phyloP scores from a whole-genome alignment of 1,140 invertebrate genomes.

The Leptopilina clavipes region DNA sequence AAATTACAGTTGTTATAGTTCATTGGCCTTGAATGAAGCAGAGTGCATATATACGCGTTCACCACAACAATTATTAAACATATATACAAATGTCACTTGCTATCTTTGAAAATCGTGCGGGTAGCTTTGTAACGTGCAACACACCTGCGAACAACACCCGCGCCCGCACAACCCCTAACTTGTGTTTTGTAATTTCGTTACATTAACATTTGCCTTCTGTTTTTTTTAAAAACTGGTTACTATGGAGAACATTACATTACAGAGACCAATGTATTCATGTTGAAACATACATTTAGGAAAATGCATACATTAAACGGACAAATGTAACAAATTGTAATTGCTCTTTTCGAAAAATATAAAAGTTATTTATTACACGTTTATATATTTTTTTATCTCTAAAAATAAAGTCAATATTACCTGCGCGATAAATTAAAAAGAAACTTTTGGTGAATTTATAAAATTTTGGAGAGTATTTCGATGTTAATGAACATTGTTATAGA shows the following conservation, averaged over 20 bases:
- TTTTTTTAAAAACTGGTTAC: constrained; percentile 58
- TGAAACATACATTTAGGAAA: no score
- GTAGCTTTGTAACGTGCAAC: constrained; percentile 60
- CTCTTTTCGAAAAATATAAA: no score
- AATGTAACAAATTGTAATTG: no score
- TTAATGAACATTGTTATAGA: neutral
- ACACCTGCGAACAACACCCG: constrained; percentile 69
- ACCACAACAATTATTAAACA: constrained; percentile 51
- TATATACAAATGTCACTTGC: constrained; percentile 68
- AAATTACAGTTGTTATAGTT: neutral
- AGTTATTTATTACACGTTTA: no score
- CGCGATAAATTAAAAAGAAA: neutral
- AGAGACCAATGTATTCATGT: neutral
- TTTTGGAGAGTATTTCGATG: neutral
- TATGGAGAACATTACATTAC: constrained; percentile 51
- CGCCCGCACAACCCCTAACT: constrained; percentile 44
- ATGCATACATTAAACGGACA: no score
- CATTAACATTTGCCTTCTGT: constrained; percentile 39
- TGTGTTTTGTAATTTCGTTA: constrained; percentile 34
- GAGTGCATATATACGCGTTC: neutral
- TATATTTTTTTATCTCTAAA: neutral
- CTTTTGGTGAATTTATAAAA: neutral
- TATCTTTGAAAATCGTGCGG: constrained; percentile 74
- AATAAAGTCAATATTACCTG: neutral
- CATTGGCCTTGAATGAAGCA: neutral